Conservation (phyloP, 2,113 vertebrate genomes). For the Ursus arctos region DNA sequence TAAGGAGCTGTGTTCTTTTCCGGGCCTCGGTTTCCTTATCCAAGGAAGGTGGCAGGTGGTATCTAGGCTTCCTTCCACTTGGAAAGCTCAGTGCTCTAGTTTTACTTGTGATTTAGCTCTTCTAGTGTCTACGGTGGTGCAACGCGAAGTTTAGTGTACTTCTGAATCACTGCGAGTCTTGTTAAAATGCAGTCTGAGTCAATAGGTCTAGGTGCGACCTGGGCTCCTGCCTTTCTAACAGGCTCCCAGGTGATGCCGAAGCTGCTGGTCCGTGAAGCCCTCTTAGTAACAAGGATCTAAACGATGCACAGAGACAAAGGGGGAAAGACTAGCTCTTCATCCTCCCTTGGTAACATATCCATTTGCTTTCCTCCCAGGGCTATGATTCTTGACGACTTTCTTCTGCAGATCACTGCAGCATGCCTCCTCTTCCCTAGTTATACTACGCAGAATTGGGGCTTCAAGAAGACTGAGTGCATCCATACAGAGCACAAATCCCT, state of each 20-base stretch:
- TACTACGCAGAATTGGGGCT: background rate
- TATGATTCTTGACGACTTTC: background rate
- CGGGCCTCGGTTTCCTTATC: background rate
- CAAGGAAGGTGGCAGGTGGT: background rate
- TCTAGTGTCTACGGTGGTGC: background rate
- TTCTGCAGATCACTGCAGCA: background rate
- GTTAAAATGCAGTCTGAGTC: background rate
- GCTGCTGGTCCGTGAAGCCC: background rate
- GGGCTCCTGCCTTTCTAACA: background rate
- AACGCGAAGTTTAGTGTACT: background rate
- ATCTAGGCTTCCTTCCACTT: background rate
- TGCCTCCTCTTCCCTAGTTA: background rate
- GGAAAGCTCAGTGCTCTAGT: background rate
- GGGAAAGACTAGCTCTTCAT: background rate
- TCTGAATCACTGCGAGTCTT: background rate
- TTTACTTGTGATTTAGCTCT: background rate
- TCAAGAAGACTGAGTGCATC: background rate
- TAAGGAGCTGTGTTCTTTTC: background rate
- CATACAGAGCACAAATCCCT: conserved; percentile 27
- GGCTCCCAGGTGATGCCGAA: background rate
- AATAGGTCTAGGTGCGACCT: background rate
- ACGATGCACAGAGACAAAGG: background rate
- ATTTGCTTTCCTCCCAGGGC: background rate
- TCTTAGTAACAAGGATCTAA: background rate
- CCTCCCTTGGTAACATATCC: background rate